These are phyloP conservation scores for Coendou prehensilis DNA, from an alignment of 2,797 vertebrate genomes.

Conservation along the genomic window DNA sequence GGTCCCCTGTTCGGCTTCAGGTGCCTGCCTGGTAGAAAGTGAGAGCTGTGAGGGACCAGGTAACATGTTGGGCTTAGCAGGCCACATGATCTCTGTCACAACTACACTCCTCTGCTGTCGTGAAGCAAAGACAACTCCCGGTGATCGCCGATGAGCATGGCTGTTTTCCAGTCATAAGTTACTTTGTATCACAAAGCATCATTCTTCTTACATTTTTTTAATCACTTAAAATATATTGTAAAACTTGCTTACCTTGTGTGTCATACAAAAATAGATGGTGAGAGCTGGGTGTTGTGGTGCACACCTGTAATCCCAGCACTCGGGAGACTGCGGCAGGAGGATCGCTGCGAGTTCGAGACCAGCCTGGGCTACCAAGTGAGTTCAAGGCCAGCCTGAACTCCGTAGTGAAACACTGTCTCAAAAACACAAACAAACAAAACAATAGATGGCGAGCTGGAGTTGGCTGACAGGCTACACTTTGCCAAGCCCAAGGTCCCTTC, in stretches of 20 bases:
- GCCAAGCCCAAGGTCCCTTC: background rate
- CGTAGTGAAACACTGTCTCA: no score
- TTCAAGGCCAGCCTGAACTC: no score
- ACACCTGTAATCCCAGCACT: no score
- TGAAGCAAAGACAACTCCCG: background rate
- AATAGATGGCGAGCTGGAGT: background rate
- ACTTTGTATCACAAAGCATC: background rate
- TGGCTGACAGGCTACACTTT: background rate
- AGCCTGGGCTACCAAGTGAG: no score
- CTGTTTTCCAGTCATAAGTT: background rate
- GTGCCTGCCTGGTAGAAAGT: background rate
- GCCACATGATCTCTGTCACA: background rate
- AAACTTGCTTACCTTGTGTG: background rate
- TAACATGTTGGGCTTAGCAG: background rate
- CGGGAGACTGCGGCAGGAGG: no score
- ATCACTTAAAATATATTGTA: background rate
- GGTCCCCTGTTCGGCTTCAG: background rate
- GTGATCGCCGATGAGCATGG: background rate
- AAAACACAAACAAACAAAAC: no score
- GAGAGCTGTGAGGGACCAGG: background rate
- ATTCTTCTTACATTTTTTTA: background rate
- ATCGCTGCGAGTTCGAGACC: no score
- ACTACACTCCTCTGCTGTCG: background rate
- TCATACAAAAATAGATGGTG: background rate
- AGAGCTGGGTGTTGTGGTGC: background rate